phyloP scores from a whole-genome alignment of 2,113 vertebrate species.

The Tenebrosternarchus preto region DNA sequence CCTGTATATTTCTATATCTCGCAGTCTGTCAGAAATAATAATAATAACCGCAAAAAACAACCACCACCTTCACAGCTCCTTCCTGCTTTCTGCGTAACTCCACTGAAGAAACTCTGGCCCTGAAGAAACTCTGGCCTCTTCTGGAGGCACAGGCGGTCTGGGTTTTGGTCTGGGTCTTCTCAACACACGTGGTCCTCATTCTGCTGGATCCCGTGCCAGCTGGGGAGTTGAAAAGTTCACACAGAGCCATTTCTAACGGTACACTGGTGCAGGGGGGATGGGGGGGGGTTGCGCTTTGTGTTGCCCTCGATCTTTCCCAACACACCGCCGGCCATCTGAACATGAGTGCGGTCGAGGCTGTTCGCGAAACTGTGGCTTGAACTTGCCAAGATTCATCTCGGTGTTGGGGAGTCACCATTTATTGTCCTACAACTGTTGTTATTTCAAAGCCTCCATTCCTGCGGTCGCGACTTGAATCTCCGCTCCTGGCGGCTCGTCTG shows the following conservation, averaged over 20 bases:
- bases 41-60: too few species aligned
- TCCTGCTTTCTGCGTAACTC: background rate
- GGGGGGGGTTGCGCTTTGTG: slow-evolving; percentile 3
- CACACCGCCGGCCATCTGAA: slow-evolving; percentile 26
- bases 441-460: slow-evolving; percentile 69
- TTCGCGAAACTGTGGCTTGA: slow-evolving; percentile 38
- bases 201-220: slow-evolving; percentile 25
- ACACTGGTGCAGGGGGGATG: too few species aligned
- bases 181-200: slow-evolving; percentile 21
- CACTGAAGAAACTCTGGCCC: background rate
- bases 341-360: slow-evolving; percentile 39
- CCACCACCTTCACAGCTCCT: background rate
- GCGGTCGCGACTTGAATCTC: slow-evolving; percentile 60
- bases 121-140: background rate
- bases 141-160: background rate
- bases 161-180: background rate
- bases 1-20: background rate
- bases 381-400: slow-evolving; percentile 55
- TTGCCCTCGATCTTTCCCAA: slow-evolving; percentile 10
- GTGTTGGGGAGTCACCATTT: slow-evolving; percentile 64
- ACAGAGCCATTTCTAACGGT: slow-evolving; percentile 15
- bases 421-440: slow-evolving; percentile 71
- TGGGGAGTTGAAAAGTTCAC: slow-evolving; percentile 44
- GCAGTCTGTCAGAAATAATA: background rate
- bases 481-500: slow-evolving; percentile 15